Evolutionary conservation across 2,797 vertebrate genomes (phyloP).

Genomic region (Lithobates pipiens): DNA sequence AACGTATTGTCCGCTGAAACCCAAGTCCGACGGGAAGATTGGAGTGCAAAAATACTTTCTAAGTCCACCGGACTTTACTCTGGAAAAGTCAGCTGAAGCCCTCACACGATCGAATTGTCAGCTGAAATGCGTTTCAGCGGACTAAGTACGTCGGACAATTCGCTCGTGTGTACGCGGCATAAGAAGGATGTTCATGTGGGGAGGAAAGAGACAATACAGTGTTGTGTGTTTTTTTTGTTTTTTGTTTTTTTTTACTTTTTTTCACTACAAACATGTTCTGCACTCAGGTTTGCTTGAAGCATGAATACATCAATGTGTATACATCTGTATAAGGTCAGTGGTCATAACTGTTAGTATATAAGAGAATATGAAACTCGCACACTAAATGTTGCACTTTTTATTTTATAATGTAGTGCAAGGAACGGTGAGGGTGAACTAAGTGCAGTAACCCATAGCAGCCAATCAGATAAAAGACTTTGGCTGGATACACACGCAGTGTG

Average conservation of each 20-base stretch:
- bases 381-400: background rate
- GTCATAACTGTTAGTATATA: background rate
- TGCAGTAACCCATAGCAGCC: background rate
- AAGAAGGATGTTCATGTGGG: background rate
- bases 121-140: no score
- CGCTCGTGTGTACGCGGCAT: no score
- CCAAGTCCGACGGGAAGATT: no score
- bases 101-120: no score
- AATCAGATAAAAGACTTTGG: background rate
- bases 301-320: constrained; percentile 16
- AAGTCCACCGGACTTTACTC: no score
- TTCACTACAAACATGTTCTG: constrained; percentile 5
- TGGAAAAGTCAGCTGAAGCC: no score
- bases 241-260: background rate
- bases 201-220: background rate
- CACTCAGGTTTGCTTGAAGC: constrained; percentile 33
- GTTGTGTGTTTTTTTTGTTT: background rate
- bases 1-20: no score
- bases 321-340: background rate
- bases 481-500: background rate
- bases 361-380: background rate
- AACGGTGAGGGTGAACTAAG: background rate
- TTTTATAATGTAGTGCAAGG: background rate
- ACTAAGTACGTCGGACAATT: no score
- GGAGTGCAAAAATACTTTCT: no score